Percentiles rank a stretch among this genome's conserved stretches.
phyloP scores from a whole-genome alignment of 2,888 invertebrate genomes.

The Julus scanicus region DNA sequence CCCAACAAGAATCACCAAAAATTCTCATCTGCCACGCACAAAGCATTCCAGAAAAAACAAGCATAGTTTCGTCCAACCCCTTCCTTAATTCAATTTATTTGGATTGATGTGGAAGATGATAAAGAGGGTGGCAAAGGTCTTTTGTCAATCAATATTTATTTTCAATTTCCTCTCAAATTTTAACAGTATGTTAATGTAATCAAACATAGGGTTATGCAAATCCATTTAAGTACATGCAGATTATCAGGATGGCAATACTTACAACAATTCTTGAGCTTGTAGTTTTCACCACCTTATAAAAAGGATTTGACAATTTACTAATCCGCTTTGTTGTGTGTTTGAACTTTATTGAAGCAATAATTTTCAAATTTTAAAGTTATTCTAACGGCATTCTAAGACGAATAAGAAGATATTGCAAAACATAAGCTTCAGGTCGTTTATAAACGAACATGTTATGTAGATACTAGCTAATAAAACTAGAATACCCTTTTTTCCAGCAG shows the following conservation, averaged over 20 bases:
- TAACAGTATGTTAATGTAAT: background rate
- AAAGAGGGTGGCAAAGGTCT: background rate
- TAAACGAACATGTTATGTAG: too few species aligned
- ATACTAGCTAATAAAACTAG: too few species aligned
- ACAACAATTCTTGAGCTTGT: background rate
- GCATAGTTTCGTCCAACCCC: background rate
- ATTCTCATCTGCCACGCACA: background rate
- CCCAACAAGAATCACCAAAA: background rate
- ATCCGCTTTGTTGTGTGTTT: too few species aligned
- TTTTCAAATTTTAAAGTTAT: too few species aligned
- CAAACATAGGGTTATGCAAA: background rate
- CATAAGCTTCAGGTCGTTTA: too few species aligned
- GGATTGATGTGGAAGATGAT: background rate
- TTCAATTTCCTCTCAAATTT: background rate
- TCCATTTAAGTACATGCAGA: background rate
- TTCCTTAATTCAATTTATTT: constrained; percentile 23
- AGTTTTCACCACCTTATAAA: too few species aligned
- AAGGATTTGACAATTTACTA: too few species aligned
- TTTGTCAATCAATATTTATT: background rate
- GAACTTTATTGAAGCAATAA: too few species aligned
- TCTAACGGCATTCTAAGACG: too few species aligned
- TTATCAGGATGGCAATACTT: background rate
- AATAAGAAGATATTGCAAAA: too few species aligned
- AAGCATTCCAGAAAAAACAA: background rate
- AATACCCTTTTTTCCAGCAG: too few species aligned